Conservation (phyloP, 2,888 invertebrate species). For the Tenodera sinensis region DNA sequence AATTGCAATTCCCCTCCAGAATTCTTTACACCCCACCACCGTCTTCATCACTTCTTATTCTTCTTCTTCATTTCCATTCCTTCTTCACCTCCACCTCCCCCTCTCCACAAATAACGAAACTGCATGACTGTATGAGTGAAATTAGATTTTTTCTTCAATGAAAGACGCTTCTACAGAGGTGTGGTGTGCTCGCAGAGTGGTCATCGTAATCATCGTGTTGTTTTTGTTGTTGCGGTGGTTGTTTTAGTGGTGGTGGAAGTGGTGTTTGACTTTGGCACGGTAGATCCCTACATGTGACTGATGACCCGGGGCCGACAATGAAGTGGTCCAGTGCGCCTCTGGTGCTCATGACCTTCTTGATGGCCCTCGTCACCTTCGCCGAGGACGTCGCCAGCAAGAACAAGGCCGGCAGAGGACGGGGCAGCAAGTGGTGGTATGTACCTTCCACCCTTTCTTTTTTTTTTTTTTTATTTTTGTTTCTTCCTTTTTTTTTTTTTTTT, state of each 20-base stretch:
- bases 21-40: not conserved
- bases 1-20: not conserved
- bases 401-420: slow-evolving; percentile 73
- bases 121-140: not conserved
- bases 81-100: not conserved
- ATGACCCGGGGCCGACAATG: slow-evolving; percentile 22
- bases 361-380: slow-evolving; percentile 50
- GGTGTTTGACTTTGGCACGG: not conserved
- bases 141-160: slow-evolving; percentile 6
- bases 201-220: not conserved
- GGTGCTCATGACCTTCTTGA: slow-evolving; percentile 48
- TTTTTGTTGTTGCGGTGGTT: not conserved
- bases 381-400: slow-evolving; percentile 44
- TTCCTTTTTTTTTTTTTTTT: no score
- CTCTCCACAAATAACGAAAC: not conserved
- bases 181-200: not conserved
- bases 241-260: not conserved
- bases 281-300: not conserved
- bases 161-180: not conserved
- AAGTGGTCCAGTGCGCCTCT: slow-evolving; percentile 35
- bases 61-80: not conserved
- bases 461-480: no score
- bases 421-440: slow-evolving; percentile 90
- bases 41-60: not conserved
- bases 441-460: slow-evolving; percentile 5